Evolutionary conservation across 2,888 invertebrate species (phyloP), one percentile per base, ranked within the genome.

Genomic region (Sesamia inferens): DNA sequence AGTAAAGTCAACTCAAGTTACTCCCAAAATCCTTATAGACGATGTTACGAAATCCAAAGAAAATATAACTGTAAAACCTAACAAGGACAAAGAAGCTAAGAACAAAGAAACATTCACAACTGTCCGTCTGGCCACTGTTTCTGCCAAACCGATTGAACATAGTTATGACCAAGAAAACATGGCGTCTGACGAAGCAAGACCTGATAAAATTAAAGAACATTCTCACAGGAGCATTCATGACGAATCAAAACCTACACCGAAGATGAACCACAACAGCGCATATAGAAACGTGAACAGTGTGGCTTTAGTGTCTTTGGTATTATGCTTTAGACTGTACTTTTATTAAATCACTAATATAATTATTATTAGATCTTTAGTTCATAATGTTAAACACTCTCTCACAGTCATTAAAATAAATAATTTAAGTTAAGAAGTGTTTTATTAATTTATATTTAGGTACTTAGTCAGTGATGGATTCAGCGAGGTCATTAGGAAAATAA

Each of bases 321-420:
- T 92, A 83, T 85, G 83, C 80, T 82, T 91, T 85, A 92, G 87
- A 82, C 85, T 92, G 85, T 83, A 86, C 83, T 85, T 90, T 87
- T 90, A 88, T 88, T 88, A 87, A 84, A 78, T 74, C 82, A 84
- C 71, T 81, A 77, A 82, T 79, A 78, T 76, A 31, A 31, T 31
- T 31, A 79, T 85, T 83, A 68, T 79, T 87, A 83, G 86, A 80
- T 68, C 77, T 88, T 82, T 83, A 82, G 85, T 84, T 87, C 62
- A 81, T 89, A 90, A 87, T 88, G 83, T 91, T 91, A 91, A 88
- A 83, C 88, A 87, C 84, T 90, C 88, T 90, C 90, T 93, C 92
- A 94, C 94, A 95, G 95, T 95, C 95, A 95, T 93, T 95, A 95
- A 93, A 92, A 91, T 90, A 92, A 90, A 91, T 91, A 90, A 82